Evolutionary conservation across 2,888 invertebrate genomes (phyloP), one percentile per base, ranked within the genome.

Genomic region (Pterostichus madidus): DNA sequence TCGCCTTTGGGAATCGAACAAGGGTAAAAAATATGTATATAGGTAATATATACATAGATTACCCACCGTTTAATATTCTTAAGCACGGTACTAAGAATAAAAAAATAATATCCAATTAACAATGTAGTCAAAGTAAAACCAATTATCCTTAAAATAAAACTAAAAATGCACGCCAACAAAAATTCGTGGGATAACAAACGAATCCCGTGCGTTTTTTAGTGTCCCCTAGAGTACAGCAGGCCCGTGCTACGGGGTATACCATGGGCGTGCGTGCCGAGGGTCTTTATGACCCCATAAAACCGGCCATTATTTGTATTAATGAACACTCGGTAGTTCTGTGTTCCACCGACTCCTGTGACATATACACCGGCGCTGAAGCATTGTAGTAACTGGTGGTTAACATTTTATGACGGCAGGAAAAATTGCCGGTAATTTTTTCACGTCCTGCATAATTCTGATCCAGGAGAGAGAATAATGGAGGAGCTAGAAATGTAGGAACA

Each of bases 251-350:
- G 64, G 35, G 52, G 75, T 13, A 11, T 8, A 31, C 77, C 56
- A 77, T 77, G 61, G 61, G 75, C 81, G 75, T 75, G 81, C 81
- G 80, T 81, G 81, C 75, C 52, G 24, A 15, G 59, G 81, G 75
- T 68, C 75, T 81, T 81, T 81, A 81, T 75, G 73, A 71, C 81
- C 59, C 73, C 49, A 81, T 81, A 81, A 81, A 81, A 75, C 75
- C 46, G 31, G 52, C 81, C 81, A 81, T 81, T 81, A 81, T 81
- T 81, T 81, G 81, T 81, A 81, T 81, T 81, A 81, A 81, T 81
- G 81, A 81, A 81, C 81, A 32, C 53, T 15, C 5, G 44, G 17
- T 17, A 35, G 71, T 39, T 31, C 46, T 49, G 46, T 73, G 49
- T 73, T 6, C 1, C 8, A 39, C 8, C 13, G 68, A 35, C 68